Conservation (phyloP, 1,140 invertebrate species). For the Cherax quadricarinatus region DNA sequence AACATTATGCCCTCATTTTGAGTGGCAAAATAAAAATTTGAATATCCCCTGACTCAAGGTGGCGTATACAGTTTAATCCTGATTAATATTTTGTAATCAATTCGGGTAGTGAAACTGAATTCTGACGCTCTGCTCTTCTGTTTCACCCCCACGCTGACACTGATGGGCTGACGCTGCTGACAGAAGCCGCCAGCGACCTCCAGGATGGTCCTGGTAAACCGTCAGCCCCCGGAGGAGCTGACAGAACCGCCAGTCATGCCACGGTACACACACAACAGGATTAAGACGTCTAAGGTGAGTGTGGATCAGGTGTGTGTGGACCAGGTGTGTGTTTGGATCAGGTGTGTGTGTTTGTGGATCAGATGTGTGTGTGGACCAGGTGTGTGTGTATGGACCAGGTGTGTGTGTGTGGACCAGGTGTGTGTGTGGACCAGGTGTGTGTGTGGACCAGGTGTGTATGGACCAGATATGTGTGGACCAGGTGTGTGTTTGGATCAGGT, state of each 20-base stretch:
- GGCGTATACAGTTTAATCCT: too few relatives aligned
- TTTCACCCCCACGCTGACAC: neutral
- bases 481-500: too few relatives aligned
- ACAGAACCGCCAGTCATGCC: neutral
- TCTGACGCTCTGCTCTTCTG: too few relatives aligned
- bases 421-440: neutral
- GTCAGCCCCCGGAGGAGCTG: conserved; percentile 3
- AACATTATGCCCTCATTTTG: too few relatives aligned
- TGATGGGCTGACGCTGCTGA: neutral
- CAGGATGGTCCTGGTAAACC: conserved; percentile 21
- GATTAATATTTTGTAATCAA: too few relatives aligned
- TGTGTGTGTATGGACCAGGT: neutral
- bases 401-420: neutral
- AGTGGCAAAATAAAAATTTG: too few relatives aligned
- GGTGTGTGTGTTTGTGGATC: neutral
- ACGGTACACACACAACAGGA: conserved; percentile 27
- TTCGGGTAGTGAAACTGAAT: too few relatives aligned
- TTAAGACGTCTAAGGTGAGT: conserved; percentile 58
- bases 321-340: neutral
- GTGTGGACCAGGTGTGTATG: too few relatives aligned
- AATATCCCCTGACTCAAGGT: too few relatives aligned
- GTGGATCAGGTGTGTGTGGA: neutral
- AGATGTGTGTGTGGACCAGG: neutral
- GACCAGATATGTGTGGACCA: too few relatives aligned
- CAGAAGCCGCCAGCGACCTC: conserved; percentile 7